Conservation (phyloP, 2,888 invertebrate genomes). For the Tyria jacobaeae region DNA sequence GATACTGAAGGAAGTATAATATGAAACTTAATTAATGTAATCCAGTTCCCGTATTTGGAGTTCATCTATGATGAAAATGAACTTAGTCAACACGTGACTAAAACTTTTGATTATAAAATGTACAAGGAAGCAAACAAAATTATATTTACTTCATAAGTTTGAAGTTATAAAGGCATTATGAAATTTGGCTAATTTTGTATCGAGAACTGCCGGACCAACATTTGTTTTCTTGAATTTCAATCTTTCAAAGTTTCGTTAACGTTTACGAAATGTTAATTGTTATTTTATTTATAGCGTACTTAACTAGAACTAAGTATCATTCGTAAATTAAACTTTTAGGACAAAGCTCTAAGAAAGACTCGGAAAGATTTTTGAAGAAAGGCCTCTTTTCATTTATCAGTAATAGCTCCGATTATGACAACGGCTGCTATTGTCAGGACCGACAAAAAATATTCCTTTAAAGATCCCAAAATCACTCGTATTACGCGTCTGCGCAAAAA, state of each 20-base stretch:
- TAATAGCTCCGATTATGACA: slow-evolving; percentile 3
- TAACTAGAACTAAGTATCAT: neutral
- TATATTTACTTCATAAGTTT: neutral
- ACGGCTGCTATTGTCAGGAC: slow-evolving; percentile 5
- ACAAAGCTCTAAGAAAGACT: neutral
- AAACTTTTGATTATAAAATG: neutral
- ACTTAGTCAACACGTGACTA: neutral
- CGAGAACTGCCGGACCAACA: neutral
- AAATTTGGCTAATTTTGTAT: neutral
- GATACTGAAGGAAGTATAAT: too few relatives aligned
- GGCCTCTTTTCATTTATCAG: slow-evolving; percentile 15
- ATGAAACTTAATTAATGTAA: too few relatives aligned
- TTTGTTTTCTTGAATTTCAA: neutral
- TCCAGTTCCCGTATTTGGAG: too few relatives aligned
- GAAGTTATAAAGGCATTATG: neutral
- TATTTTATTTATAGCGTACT: neutral
- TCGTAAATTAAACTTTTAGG: neutral
- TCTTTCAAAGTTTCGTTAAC: neutral
- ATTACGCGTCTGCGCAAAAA: too few relatives aligned
- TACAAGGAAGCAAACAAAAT: neutral
- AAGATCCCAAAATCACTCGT: neutral
- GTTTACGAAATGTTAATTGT: neutral
- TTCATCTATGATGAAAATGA: neutral
- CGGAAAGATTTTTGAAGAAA: too few relatives aligned
- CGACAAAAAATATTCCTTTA: neutral